A percentile compares a stretch with the other conserved stretches of the same genome.
These are phyloP conservation scores for Acronicta aceris DNA, from an alignment of 2,888 invertebrate species.

Conservation along the genomic window DNA sequence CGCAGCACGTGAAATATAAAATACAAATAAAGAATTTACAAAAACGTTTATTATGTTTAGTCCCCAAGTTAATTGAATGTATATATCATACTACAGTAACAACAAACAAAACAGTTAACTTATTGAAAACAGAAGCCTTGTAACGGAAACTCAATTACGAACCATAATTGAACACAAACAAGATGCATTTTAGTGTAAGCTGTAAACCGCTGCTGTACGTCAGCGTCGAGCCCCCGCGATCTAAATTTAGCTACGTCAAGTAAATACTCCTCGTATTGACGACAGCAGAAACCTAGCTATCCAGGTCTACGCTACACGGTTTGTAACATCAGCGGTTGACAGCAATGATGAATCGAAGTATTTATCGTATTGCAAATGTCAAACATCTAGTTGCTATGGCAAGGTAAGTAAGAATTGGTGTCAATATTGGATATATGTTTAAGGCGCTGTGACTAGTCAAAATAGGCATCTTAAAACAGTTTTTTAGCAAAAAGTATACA, in stretches of 20 bases:
- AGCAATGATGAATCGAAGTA: slow-evolving; percentile 4
- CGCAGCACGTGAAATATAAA: neutral
- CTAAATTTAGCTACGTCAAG: slow-evolving; percentile 62
- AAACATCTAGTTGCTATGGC: neutral
- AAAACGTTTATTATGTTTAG: neutral
- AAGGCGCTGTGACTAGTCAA: no score
- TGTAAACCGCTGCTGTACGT: slow-evolving; percentile 36
- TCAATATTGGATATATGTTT: no score
- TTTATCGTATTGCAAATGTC: neutral
- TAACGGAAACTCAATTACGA: slow-evolving; percentile 31
- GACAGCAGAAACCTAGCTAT: slow-evolving; percentile 13
- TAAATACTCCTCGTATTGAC: slow-evolving; percentile 23
- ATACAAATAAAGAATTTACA: neutral
- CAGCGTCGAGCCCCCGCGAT: slow-evolving; percentile 60
- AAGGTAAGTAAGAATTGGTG: neutral
- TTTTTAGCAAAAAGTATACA: no score
- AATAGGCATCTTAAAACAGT: no score
- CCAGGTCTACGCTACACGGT: neutral
- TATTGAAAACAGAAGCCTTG: slow-evolving; percentile 18
- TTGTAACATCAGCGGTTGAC: neutral
- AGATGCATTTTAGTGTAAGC: slow-evolving; percentile 26
- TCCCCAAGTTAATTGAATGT: slow-evolving; percentile 5
- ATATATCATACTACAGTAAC: slow-evolving; percentile 11
- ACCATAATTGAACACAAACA: slow-evolving; percentile 32
- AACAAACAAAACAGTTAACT: slow-evolving; percentile 18